Conservation (phyloP, 2,888 invertebrate species). For the Ophioninae sp. region DNA sequence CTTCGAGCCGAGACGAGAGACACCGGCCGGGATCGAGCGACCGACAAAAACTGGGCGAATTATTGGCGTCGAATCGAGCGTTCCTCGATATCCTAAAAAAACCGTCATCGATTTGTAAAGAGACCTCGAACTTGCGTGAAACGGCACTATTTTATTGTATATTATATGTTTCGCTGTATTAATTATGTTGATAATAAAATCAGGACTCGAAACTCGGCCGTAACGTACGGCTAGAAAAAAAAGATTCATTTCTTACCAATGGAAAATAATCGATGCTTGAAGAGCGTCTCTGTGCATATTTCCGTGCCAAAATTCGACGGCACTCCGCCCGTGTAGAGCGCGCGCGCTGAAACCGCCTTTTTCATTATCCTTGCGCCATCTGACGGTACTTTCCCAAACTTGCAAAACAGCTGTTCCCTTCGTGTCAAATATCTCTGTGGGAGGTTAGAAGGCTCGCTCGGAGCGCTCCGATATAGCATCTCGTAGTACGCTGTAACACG, state of each 20-base stretch:
- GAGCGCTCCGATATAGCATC: conserved; percentile 62
- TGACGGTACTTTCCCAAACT: conserved; percentile 58
- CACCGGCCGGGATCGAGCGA: neutral
- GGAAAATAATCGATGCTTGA: neutral
- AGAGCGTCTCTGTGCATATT: neutral
- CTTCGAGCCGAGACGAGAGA: neutral
- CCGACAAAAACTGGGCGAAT: neutral
- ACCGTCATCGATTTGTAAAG: conserved; percentile 69
- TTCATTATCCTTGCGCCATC: conserved; percentile 35
- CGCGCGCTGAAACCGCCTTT: neutral
- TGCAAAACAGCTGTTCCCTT: conserved; percentile 74
- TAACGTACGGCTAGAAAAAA: neutral
- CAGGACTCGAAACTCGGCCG: conserved; percentile 50
- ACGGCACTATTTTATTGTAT: conserved; percentile 79
- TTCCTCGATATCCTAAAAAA: conserved; percentile 32
- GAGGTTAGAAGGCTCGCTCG: conserved; percentile 72
- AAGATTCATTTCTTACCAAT: neutral
- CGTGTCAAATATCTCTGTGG: conserved; percentile 75
- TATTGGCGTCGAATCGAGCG: neutral
- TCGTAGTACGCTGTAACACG: conserved; percentile 22
- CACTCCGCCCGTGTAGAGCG: no score
- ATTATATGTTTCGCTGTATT: conserved; percentile 77
- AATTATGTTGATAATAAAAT: conserved; percentile 78
- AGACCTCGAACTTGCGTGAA: conserved; percentile 70
- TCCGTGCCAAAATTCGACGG: no score